Base-by-base conservation (phyloP, 2,888 invertebrate genomes). In the Creontiades dilutus region DNA sequence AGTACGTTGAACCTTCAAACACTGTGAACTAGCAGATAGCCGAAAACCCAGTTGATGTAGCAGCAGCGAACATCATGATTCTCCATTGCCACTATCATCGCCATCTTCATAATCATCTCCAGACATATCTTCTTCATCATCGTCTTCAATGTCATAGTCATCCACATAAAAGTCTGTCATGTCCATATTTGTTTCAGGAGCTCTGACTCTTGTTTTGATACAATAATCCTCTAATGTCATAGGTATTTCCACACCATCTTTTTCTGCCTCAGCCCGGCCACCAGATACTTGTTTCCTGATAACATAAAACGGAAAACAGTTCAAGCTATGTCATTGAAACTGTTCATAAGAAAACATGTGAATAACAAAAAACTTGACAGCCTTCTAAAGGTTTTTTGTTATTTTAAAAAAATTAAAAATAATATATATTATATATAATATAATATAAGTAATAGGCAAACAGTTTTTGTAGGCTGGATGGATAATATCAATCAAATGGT, bases 181-280 rank as follows among this genome's bases (percentile, higher is more conserved):
- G 93, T 99, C 99, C 92, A 97, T 94, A 93, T 95, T 94, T 92
- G 97, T 96, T 92, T 97, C 96, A 92, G 96, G 95, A 14, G 97
- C 96, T 94, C 97, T 97, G 92, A 97, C 97, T 93, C 96, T 96
- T 80, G 98, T 97, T 94, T 98, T 98, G 93, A 99, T 97, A 94
- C 99, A 99, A 94, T 99, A 99, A 94, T 99, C 99, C 94, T 99
- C 99, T 93, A 99, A 94, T 2, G 99, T 99, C 92, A 97, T 96
- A 14, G 99, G 99, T 92, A 99, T 99, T 89, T 97, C 97, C 91
- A 99, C 98, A 92, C 98, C 98, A 94, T 99, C 99, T 92, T 97
- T 96, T 93, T 98, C 98, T 0, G 99, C 99, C 92, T 99, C 99
- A 86, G 96, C 95, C 93, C 98, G 96, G 52, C 99, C 99, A 28